Percentiles rank a stretch among this genome's conserved stretches.
phyloP scores from a whole-genome alignment of 2,888 invertebrate genomes.

The Zonitis immaculata region DNA sequence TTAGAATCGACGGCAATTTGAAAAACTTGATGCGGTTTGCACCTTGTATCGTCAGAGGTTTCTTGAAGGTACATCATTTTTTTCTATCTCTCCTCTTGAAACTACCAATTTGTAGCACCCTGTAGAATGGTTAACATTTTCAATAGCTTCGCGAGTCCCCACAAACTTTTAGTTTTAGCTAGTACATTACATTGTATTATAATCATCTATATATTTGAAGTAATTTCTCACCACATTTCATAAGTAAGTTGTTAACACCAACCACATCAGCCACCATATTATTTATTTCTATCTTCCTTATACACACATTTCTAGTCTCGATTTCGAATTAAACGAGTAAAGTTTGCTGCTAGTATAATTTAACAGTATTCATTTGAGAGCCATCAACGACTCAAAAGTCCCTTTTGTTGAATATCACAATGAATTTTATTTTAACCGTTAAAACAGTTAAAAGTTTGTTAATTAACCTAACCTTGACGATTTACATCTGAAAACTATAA shows the following conservation, averaged over 20 bases:
- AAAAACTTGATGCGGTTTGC: no score
- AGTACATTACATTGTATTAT: no score
- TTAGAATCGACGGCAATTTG: no score
- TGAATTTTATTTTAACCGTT: slow-evolving; percentile 13
- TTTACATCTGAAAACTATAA: neutral
- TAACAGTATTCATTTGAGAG: slow-evolving; percentile 18
- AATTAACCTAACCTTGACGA: slow-evolving; percentile 12
- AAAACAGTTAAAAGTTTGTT: slow-evolving; percentile 13
- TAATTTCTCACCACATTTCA: slow-evolving; percentile 8
- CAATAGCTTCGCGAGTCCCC: no score
- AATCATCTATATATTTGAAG: slow-evolving; percentile 4
- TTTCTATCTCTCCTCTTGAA: no score
- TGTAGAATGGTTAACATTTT: no score
- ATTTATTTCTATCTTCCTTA: no score
- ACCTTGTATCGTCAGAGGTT: no score
- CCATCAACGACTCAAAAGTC: slow-evolving; percentile 12
- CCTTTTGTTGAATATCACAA: slow-evolving; percentile 11
- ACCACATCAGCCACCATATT: slow-evolving; percentile 13
- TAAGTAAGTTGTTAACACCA: slow-evolving; percentile 17
- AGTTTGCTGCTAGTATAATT: slow-evolving; percentile 18
- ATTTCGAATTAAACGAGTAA: neutral
- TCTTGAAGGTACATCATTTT: no score
- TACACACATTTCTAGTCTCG: no score
- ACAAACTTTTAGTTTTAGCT: no score
- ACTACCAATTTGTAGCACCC: no score